Conservation (phyloP, 2,113 vertebrate species). For the Saguinus midas region DNA sequence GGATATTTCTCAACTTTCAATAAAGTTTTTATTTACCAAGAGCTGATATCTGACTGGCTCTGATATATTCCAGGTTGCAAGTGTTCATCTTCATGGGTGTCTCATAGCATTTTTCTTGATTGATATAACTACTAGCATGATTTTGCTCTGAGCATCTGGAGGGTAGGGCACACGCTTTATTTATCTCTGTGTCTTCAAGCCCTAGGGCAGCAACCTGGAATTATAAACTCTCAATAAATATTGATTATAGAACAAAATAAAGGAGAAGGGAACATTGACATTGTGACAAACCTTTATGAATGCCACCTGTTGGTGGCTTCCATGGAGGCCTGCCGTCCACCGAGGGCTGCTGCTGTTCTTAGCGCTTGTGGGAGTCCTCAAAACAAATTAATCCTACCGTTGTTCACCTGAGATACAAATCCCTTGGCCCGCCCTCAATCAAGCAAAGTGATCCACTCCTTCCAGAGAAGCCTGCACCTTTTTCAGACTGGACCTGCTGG, state of each 20-base stretch:
- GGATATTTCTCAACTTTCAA: constrained; percentile 25
- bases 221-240: background rate
- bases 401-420: background rate
- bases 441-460: background rate
- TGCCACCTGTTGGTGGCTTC: background rate
- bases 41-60: background rate
- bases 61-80: background rate
- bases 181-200: background rate
- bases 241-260: background rate
- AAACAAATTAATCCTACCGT: background rate
- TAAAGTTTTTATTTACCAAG: background rate
- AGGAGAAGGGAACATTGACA: background rate
- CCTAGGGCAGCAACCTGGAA: background rate
- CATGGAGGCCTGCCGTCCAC: fast-evolving
- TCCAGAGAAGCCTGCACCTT: background rate
- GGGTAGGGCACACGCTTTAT: background rate
- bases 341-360: background rate
- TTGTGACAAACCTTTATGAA: too few species aligned
- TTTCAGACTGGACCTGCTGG: background rate
- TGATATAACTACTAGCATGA: background rate
- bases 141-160: background rate
- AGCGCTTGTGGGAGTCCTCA: background rate
- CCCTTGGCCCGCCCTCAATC: background rate
- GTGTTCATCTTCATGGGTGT: background rate
- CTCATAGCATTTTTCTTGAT: background rate